A percentile compares a stretch with the other conserved stretches of the same genome.
Evolutionary conservation across 2,888 invertebrate species (phyloP).

Genomic region (Cheilosia soror): DNA sequence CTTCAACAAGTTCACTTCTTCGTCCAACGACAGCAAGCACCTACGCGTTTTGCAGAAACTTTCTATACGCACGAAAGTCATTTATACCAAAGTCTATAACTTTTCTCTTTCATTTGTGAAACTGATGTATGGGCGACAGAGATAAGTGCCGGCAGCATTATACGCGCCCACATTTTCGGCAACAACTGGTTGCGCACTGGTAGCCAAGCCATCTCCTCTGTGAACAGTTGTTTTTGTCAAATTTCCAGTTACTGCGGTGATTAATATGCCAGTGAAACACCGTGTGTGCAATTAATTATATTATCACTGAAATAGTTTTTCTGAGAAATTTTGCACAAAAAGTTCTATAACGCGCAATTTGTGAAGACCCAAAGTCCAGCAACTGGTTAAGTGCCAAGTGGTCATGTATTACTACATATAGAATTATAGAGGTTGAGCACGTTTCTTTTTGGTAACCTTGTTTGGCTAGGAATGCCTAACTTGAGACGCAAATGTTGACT

Average conservation of each 20-base stretch:
- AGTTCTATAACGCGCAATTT: constrained; percentile 10
- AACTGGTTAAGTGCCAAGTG: constrained; percentile 3
- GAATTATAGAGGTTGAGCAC: background rate
- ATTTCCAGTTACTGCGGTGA: constrained; percentile 40
- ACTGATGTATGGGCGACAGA: constrained; percentile 25
- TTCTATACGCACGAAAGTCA: constrained; percentile 19
- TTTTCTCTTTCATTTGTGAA: constrained; percentile 13
- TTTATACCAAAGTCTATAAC: background rate
- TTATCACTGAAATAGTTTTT: constrained; percentile 21
- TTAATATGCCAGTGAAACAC: constrained; percentile 42
- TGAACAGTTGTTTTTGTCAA: constrained; percentile 27
- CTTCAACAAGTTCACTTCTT: constrained; percentile 9
- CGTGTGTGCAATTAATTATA: constrained; percentile 21
- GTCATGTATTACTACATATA: background rate
- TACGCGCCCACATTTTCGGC: constrained; percentile 42
- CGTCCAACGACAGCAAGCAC: background rate
- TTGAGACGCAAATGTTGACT: constrained; percentile 11
- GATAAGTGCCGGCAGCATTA: background rate
- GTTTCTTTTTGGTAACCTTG: constrained; percentile 20
- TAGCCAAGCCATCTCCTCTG: background rate
- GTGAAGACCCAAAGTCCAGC: constrained; percentile 29
- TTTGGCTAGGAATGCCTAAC: constrained; percentile 2
- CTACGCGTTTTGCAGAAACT: constrained; percentile 17
- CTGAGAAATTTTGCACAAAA: constrained; percentile 21
- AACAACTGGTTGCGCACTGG: constrained; percentile 43